Percentiles rank a stretch among this genome's conserved stretches.
These are phyloP conservation scores for Neoaliturus tenellus DNA, from an alignment of 2,888 invertebrate genomes.

Conservation along the genomic window DNA sequence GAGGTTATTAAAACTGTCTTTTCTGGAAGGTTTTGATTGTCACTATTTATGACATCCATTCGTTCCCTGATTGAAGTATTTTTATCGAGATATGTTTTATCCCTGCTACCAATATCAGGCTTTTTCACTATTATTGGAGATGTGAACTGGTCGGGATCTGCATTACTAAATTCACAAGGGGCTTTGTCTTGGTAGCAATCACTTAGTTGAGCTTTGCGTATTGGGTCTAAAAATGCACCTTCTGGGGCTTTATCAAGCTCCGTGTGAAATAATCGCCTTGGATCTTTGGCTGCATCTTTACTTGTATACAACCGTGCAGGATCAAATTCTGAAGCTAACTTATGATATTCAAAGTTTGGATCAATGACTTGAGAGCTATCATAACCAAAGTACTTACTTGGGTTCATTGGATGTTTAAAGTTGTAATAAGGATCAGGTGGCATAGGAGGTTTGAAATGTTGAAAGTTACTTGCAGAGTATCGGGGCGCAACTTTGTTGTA, in stretches of 20 bases:
- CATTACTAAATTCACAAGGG: slow-evolving; percentile 22
- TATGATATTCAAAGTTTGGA: slow-evolving; percentile 54
- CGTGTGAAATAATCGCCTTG: slow-evolving; percentile 20
- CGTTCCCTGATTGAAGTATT: slow-evolving; percentile 8
- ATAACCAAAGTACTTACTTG: slow-evolving; percentile 49
- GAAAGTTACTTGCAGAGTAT: slow-evolving; percentile 35
- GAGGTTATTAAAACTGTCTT: slow-evolving; percentile 49
- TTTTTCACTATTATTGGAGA: slow-evolving; percentile 51
- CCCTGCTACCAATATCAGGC: slow-evolving; percentile 33
- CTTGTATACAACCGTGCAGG: slow-evolving; percentile 3
- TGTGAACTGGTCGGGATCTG: slow-evolving; percentile 42
- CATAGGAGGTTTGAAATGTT: slow-evolving; percentile 44
- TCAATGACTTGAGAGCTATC: slow-evolving; percentile 43
- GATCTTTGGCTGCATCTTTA: slow-evolving; percentile 8
- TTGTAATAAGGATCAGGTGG: slow-evolving; percentile 39
- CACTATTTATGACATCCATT: slow-evolving; percentile 19
- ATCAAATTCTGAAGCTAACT: slow-evolving; percentile 32
- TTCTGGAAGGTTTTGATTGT: slow-evolving; percentile 36
- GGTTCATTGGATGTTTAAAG: slow-evolving; percentile 43
- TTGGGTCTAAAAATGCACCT: slow-evolving; percentile 26
- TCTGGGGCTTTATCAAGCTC: slow-evolving; percentile 10
- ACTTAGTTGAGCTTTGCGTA: slow-evolving; percentile 18
- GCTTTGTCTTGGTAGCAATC: slow-evolving; percentile 43
- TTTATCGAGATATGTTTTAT: slow-evolving; percentile 25
- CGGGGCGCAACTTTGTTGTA: slow-evolving; percentile 47